Evolutionary conservation across 92 coral and sea anemone species (phyloP), one percentile per base, ranked within the genome.

Genomic region (Muricea muricata): DNA sequence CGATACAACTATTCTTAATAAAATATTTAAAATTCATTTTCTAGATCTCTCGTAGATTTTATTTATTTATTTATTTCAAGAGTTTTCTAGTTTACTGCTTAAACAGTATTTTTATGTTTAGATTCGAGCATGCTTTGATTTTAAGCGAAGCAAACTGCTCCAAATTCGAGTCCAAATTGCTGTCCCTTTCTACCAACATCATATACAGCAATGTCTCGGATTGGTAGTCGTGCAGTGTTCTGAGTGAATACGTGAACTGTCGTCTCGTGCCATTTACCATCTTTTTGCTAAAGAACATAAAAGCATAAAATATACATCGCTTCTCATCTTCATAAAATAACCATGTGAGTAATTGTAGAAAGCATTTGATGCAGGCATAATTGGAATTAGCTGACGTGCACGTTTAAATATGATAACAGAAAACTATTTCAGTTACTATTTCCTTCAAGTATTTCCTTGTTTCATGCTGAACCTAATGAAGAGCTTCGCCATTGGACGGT

Each of bases 111-210:
- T 52, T 32, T 29, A 28, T 0, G 14, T 1, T 63, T 26, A 28
- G 70, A 6, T 12, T 10, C 65, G 25, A 21, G 30, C 65, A 57
- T 57, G 30, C 65, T 57, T 10, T 21, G 21, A 57, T 63, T 63
- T 52, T 39, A 91, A 90, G 91, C 83, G 69, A 91, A 91, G 80
- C 94, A 91, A 68, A 88, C 94, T 9, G 94, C 90, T 54, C 94
- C 94, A 65, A 91, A 84, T 82, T 91, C 92, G 52, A 91, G 87
- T 73, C 94, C 94, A 67, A 91, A 91, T 46, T 91, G 92, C 77
- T 85, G 92, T 79, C 34, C 88, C 8, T 46, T 65, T 23, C 76
- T 85, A 28, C 90, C 92, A 10, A 78, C 84, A 28, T 86, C 91
- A 42, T 58, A 92, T 66, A 92, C 92, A 20, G 90, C 92, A 13